phyloP scores from a whole-genome alignment of 2,888 invertebrate genomes.

The Cryptus armator region DNA sequence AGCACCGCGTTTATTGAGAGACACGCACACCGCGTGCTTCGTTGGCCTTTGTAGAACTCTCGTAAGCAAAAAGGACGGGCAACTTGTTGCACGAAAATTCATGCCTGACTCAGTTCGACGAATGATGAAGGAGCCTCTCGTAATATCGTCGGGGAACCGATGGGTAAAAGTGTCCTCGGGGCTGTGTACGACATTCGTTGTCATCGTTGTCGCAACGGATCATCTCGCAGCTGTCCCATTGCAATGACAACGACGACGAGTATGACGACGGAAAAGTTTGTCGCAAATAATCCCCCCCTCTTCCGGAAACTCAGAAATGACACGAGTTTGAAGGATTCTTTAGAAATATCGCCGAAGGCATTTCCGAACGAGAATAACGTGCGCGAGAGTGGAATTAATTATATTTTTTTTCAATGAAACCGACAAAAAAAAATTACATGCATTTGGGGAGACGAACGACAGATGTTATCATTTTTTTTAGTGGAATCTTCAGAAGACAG shows the following conservation, averaged over 20 bases:
- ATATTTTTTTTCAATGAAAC: not conserved
- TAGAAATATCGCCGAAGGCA: conserved; percentile 43
- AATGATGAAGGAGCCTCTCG: conserved; percentile 71
- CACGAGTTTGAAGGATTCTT: conserved; percentile 31
- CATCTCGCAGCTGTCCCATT: conserved; percentile 72
- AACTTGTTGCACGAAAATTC: conserved; percentile 81
- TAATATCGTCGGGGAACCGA: conserved; percentile 60
- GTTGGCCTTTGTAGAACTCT: conserved; percentile 70
- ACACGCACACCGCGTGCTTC: conserved; percentile 58
- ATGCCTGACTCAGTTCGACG: conserved; percentile 75
- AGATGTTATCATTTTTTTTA: not conserved
- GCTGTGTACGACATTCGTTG: conserved; percentile 36
- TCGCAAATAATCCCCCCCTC: conserved; percentile 62
- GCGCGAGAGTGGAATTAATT: conserved; percentile 24
- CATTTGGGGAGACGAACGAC: not conserved
- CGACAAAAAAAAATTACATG: not conserved
- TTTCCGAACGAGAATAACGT: conserved; percentile 9
- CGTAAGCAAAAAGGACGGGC: conserved; percentile 57
- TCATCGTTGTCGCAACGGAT: conserved; percentile 78
- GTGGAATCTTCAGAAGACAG: not conserved
- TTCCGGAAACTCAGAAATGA: conserved; percentile 55
- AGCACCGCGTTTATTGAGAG: conserved; percentile 62
- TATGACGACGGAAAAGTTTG: conserved; percentile 50
- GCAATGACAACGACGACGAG: conserved; percentile 45
- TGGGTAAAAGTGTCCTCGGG: conserved; percentile 45